Base-by-base conservation (phyloP, 1,140 invertebrate species). In the Drosophila elegans region DNA sequence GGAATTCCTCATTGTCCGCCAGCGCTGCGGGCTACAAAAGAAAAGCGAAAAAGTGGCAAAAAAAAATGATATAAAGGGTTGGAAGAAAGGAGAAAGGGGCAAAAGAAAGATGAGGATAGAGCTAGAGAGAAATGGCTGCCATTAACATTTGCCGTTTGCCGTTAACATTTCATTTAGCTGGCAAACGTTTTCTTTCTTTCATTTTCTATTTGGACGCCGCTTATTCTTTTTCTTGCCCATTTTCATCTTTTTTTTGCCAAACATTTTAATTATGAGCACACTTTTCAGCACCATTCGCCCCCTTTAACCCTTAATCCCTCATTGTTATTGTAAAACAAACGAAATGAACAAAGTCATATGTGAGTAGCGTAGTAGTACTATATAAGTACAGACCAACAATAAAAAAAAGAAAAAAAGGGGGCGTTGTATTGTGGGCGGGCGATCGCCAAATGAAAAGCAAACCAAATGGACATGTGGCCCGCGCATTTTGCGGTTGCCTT, bases 251-350 rank as follows among this genome's bases (percentile, higher is more conserved):
- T n/a, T 51, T 42, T 29, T 42, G 62, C 69, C 63, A 83, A 82
- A 78, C 74, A 82, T 82, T 82, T 82, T 82, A 82, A 82, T 82
- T 83, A 82, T 82, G 80, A 82, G 73, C 73, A 45, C 66, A 62
- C 55, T 71, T 64, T 76, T 27, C 36, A 36, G n/a, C 44, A 49
- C 49, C 27, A 21, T 10, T 25, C 38, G 21, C 39, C 6, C 42
- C 29, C 44, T 38, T 25, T 44, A 7, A 39, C 41, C 52, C 52
- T 12, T n/a, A 21, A 9, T 13, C 32, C n/a, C 39, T 44, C 74
- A 68, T 81, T 80, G 74, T 82, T 86, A 86, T 82, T 81, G 83
- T 88, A 80, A 53, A 76, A 72, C 75, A 81, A 75, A 82, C 83
- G 78, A 85, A 86, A 86, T 81, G 74, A 86, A 85, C 78, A 86